Percentiles rank a stretch among this genome's conserved stretches.
phyloP scores from a whole-genome alignment of 2,888 invertebrate genomes.

The Diarsia brunnea region DNA sequence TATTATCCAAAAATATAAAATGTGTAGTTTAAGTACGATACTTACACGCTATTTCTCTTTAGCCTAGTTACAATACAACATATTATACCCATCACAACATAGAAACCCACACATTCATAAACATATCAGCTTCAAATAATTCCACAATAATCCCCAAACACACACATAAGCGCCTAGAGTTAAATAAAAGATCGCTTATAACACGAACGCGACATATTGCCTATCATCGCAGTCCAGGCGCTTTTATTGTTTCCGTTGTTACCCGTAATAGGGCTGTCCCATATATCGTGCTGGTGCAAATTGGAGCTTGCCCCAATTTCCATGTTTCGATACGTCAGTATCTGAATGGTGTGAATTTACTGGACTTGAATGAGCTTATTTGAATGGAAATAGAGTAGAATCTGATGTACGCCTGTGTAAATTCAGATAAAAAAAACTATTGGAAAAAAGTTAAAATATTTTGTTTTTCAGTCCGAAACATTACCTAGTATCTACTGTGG shows the following conservation, averaged over 20 bases:
- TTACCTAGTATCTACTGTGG: too few relatives aligned
- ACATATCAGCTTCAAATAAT: not conserved
- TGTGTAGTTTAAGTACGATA: too few relatives aligned
- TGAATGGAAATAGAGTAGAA: not conserved
- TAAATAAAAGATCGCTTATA: constrained; percentile 35
- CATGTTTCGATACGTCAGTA: constrained; percentile 27
- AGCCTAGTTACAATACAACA: not conserved
- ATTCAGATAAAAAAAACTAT: not conserved
- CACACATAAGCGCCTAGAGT: constrained; percentile 41
- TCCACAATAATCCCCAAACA: not conserved
- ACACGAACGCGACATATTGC: constrained; percentile 55
- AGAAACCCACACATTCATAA: not conserved
- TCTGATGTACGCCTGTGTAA: not conserved
- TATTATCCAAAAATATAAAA: too few relatives aligned
- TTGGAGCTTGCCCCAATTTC: constrained; percentile 46
- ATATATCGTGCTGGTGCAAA: constrained; percentile 30
- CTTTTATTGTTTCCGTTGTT: constrained; percentile 47
- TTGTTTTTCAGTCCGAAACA: not conserved
- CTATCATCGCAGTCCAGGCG: constrained; percentile 59
- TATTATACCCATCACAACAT: not conserved
- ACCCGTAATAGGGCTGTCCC: constrained; percentile 50
- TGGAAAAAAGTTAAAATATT: not conserved
- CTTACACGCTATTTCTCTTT: not conserved
- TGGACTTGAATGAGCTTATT: constrained; percentile 1
- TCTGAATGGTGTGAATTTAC: constrained; percentile 21